phyloP scores from a whole-genome alignment of 2,113 vertebrate species.

The Xiphophorus couchianus region DNA sequence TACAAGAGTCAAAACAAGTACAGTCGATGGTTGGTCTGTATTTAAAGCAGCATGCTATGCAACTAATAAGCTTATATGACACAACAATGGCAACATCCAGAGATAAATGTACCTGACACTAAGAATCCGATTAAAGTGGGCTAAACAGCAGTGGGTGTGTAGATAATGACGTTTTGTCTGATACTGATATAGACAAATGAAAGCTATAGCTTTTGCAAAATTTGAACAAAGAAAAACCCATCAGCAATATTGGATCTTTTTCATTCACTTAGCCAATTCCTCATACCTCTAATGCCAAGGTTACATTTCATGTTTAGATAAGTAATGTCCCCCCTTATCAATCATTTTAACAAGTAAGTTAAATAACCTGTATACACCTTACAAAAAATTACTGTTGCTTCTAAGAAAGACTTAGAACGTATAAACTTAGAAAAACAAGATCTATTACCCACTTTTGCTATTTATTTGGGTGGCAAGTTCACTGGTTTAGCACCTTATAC shows the following conservation, averaged over 20 bases:
- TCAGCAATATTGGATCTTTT: neutral
- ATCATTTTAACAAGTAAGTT: too few relatives aligned
- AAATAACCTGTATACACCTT: too few relatives aligned
- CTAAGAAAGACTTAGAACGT: too few relatives aligned
- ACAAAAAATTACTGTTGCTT: too few relatives aligned
- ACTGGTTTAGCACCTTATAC: neutral
- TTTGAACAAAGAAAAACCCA: neutral
- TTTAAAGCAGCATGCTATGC: neutral
- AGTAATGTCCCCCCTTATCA: neutral
- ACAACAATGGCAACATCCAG: neutral
- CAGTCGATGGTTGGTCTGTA: neutral
- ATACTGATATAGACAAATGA: neutral
- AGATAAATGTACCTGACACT: neutral
- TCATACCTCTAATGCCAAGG: neutral
- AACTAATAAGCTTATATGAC: neutral
- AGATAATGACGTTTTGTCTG: neutral
- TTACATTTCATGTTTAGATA: neutral
- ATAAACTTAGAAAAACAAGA: neutral
- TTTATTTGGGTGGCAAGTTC: neutral
- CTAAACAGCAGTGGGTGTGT: neutral
- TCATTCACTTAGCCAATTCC: neutral
- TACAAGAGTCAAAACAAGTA: conserved; percentile 4
- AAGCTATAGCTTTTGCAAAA: neutral
- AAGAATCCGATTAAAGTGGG: neutral
- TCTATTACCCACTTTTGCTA: neutral